These are phyloP conservation scores for Macrosoma leucophasiata DNA, from an alignment of 2,888 invertebrate genomes.

Conservation along the genomic window DNA sequence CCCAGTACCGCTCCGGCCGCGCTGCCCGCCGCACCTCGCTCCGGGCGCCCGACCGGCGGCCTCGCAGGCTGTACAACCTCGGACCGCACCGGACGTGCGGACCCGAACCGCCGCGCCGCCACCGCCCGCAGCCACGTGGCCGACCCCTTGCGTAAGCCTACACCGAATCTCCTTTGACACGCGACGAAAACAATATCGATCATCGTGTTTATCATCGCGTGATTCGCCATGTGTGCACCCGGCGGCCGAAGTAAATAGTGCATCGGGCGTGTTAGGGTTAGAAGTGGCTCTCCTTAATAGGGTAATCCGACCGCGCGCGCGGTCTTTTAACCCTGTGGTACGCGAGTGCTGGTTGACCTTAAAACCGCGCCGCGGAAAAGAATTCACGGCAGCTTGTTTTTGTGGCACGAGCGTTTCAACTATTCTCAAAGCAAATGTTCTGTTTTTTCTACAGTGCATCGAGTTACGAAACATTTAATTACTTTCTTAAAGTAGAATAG, in stretches of 20 bases:
- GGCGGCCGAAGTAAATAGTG: slow-evolving; percentile 40
- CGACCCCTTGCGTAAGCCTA: slow-evolving; percentile 65
- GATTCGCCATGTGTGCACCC: slow-evolving; percentile 32
- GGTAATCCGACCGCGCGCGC: slow-evolving; percentile 59
- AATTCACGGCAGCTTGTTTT: slow-evolving; percentile 36
- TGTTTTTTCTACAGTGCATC: slow-evolving; percentile 31
- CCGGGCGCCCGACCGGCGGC: slow-evolving; percentile 58
- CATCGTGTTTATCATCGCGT: slow-evolving; percentile 50
- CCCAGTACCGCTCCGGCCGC: slow-evolving; percentile 70
- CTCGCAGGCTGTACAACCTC: slow-evolving; percentile 47
- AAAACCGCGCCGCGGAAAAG: slow-evolving; percentile 40
- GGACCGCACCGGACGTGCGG: slow-evolving; percentile 22
- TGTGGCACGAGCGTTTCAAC: slow-evolving; percentile 34
- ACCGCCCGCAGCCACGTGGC: slow-evolving; percentile 42
- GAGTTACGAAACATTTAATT: too few species aligned
- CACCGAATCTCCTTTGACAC: slow-evolving; percentile 63
- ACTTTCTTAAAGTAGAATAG: too few species aligned
- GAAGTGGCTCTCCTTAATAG: slow-evolving; percentile 45
- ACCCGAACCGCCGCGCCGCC: slow-evolving; percentile 18
- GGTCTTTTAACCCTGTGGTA: slow-evolving; percentile 51
- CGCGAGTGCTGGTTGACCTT: slow-evolving; percentile 61
- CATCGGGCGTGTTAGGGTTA: slow-evolving; percentile 36
- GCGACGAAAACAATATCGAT: slow-evolving; percentile 64
- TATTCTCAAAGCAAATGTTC: slow-evolving; percentile 29
- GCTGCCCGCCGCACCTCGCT: slow-evolving; percentile 59